Base-by-base conservation (phyloP, 2,888 invertebrate genomes). In the Maniola hyperantus region DNA sequence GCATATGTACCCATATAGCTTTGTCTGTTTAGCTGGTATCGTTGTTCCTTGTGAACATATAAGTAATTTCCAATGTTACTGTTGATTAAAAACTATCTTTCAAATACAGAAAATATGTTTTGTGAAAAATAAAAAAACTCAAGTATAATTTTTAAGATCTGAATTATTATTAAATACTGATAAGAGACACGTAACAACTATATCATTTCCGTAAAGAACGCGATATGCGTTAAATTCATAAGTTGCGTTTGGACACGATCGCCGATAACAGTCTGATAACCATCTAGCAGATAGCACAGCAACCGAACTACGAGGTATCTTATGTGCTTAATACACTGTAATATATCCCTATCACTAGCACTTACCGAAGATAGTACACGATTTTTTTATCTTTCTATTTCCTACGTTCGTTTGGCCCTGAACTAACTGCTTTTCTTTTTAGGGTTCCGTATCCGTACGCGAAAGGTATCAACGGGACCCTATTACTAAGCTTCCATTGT, bases 181-280 rank as follows among this genome's bases (percentile, higher is more conserved):
- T 61, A 50, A 61, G 60, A 50, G 36, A 42, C 26, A 33, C 36
- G 34, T 65, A 33, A 65, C 6, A 62, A 48, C 18, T 59, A 50
- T 44, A 57, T 64, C 48, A 36, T 46, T 65, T 67, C 65, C 63
- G 34, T 44, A 55, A 63, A 65, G 63, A 69, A 48, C 44, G 36
- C 51, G 63, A 61, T 63, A 62, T 39, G 50, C 64, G 72, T 68
- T 71, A 63, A 53, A 64, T 68, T n/a, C 44, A 57, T 50, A 65
- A 66, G 44, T 44, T 48, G 51, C 65, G 67, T 67, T 71, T 64
- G 55, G 78, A 80, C 90, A 89, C 89, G 89, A 82, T 79, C 79
- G 67, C 72, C 79, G 87, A 87, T 88, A 85, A 78, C 64, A 46
- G 61, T 71, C 2, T 81, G 88, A 91, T 89, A 84, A 79, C 71